Percentiles rank a stretch among this genome's conserved stretches.
Conservation (phyloP, 2,113 vertebrate species). For the Antidorcas marsupialis region DNA sequence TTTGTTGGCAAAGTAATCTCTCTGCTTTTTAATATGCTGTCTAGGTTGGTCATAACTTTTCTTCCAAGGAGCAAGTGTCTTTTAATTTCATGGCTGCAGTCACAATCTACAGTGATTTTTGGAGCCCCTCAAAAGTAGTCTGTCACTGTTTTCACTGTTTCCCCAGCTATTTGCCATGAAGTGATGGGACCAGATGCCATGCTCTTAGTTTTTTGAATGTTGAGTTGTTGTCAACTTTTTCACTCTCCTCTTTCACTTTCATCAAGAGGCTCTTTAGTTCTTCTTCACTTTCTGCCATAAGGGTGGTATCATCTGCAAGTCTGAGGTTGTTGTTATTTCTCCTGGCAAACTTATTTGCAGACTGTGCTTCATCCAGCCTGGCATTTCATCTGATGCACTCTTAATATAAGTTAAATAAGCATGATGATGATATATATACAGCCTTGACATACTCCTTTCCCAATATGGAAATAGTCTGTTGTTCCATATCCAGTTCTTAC, state of each 20-base stretch:
- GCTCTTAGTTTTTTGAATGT: neutral
- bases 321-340: neutral
- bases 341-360: neutral
- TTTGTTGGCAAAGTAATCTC: neutral
- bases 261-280: neutral
- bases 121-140: neutral
- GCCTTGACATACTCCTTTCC: neutral
- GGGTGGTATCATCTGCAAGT: neutral
- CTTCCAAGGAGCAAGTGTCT: neutral
- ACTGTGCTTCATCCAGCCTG: neutral
- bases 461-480: neutral
- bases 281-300: neutral
- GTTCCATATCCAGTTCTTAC: neutral
- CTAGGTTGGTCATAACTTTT: neutral
- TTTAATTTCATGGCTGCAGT: neutral
- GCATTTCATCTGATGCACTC: neutral
- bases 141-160: neutral
- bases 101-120: neutral
- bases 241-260: neutral
- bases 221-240: neutral
- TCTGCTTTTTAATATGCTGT: neutral
- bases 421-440: rapidly evolving
- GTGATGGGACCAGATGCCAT: neutral
- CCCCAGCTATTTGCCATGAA: neutral
- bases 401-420: neutral